Evolutionary conservation across 2,888 invertebrate genomes (phyloP).

Genomic region (Gryllus longicercus): DNA sequence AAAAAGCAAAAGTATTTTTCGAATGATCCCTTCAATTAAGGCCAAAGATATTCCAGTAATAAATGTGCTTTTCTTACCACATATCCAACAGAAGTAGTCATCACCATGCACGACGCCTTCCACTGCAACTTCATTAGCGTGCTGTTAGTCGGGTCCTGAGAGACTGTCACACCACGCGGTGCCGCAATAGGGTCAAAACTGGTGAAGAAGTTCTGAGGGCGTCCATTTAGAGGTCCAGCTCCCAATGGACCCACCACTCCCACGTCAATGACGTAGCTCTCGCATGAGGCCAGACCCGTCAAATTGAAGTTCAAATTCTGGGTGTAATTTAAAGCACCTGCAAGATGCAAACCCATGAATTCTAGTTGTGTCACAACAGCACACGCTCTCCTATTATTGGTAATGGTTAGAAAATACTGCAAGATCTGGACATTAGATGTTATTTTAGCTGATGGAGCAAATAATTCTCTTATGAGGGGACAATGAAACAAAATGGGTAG

Average conservation of each 20-base stretch:
- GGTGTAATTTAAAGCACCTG: not conserved
- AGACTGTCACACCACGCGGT: slow-evolving; percentile 62
- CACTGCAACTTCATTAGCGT: slow-evolving; percentile 62
- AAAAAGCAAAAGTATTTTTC: too few species aligned
- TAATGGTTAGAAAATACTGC: too few species aligned
- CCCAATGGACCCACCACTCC: slow-evolving; percentile 63
- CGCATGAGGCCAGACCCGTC: slow-evolving; percentile 66
- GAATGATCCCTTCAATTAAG: too few species aligned
- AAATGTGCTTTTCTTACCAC: slow-evolving; percentile 52
- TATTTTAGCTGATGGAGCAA: too few species aligned
- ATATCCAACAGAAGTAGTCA: slow-evolving; percentile 54
- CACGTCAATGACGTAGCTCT: slow-evolving; percentile 68
- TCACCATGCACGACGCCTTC: slow-evolving; percentile 65
- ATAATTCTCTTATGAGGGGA: too few species aligned
- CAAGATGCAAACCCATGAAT: too few species aligned
- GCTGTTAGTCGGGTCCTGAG: slow-evolving; percentile 42
- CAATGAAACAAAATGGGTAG: too few species aligned
- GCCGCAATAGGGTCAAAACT: slow-evolving; percentile 62
- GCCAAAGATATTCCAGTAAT: slow-evolving; percentile 20
- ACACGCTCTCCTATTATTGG: too few species aligned
- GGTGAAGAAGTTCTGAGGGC: slow-evolving; percentile 56
- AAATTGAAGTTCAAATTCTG: slow-evolving; percentile 46
- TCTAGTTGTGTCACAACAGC: too few species aligned
- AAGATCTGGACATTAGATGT: too few species aligned
- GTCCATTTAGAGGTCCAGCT: slow-evolving; percentile 59